These are phyloP conservation scores for Homarus gammarus DNA, from an alignment of 2,888 invertebrate species.

Conservation along the genomic window DNA sequence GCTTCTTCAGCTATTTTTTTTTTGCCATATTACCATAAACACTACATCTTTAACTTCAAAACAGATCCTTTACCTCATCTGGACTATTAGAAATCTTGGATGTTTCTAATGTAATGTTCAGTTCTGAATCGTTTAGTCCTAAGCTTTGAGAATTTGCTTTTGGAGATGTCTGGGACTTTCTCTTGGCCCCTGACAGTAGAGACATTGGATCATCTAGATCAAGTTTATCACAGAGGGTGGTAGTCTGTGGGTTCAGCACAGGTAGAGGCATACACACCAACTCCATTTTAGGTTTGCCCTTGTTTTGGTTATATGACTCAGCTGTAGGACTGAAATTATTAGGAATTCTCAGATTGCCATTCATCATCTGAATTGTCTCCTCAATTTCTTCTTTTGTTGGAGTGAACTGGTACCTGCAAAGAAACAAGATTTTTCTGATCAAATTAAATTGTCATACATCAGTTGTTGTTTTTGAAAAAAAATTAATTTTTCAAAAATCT, in stretches of 20 bases:
- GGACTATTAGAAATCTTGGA: slow-evolving; percentile 53
- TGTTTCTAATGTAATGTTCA: slow-evolving; percentile 65
- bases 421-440: slow-evolving; percentile 26
- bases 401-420: slow-evolving; percentile 85
- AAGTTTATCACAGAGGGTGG: slow-evolving; percentile 55
- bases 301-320: slow-evolving; percentile 49
- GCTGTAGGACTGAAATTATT: slow-evolving; percentile 81
- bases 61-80: slow-evolving; percentile 51
- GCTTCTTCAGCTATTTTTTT: too few relatives aligned
- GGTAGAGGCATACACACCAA: slow-evolving; percentile 70
- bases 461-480: too few relatives aligned
- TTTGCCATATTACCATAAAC: too few relatives aligned
- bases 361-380: slow-evolving; percentile 84
- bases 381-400: slow-evolving; percentile 88
- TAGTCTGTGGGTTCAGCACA: slow-evolving; percentile 81
- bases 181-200: slow-evolving; percentile 39
- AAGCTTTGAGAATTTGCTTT: not conserved
- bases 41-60: not conserved
- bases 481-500: too few relatives aligned
- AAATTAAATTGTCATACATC: too few relatives aligned
- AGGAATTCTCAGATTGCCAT: slow-evolving; percentile 85
- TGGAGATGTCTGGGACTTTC: slow-evolving; percentile 17
- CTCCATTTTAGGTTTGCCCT: slow-evolving; percentile 67
- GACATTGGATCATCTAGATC: slow-evolving; percentile 68
- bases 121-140: slow-evolving; percentile 57